Conservation (phyloP, 2,797 vertebrate genomes). For the Catostomus latipinnis region DNA sequence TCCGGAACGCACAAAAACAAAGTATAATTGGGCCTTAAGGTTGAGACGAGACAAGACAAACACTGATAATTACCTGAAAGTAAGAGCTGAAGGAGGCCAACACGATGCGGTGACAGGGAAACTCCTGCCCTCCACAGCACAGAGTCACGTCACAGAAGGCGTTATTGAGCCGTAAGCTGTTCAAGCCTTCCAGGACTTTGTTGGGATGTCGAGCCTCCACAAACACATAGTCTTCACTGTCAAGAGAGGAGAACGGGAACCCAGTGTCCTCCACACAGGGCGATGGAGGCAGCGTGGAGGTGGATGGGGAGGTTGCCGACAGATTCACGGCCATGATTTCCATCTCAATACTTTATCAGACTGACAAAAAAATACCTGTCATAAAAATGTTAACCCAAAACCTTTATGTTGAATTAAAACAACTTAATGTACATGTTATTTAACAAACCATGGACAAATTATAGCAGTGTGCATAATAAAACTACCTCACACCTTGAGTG, state of each 20-base stretch:
- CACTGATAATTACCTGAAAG: slow-evolving; percentile 75
- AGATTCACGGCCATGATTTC: slow-evolving; percentile 70
- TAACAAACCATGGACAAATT: too few relatives aligned
- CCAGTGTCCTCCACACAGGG: slow-evolving; percentile 59
- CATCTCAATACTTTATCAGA: slow-evolving; percentile 69
- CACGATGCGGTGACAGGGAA: slow-evolving; percentile 83
- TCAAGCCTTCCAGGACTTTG: slow-evolving; percentile 82
- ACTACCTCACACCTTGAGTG: too few relatives aligned
- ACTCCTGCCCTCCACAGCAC: slow-evolving; percentile 84
- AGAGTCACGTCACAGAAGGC: slow-evolving; percentile 85
- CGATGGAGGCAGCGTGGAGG: slow-evolving; percentile 53
- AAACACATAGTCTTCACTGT: slow-evolving; percentile 80
- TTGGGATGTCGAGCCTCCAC: slow-evolving; percentile 77
- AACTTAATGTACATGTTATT: too few relatives aligned
- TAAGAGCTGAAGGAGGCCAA: slow-evolving; percentile 85
- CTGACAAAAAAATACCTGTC: neutral
- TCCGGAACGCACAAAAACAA: too few relatives aligned
- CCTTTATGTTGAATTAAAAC: too few relatives aligned
- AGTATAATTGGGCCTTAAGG: too few relatives aligned
- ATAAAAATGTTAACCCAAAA: too few relatives aligned
- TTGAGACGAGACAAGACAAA: too few relatives aligned
- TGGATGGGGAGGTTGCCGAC: slow-evolving; percentile 57
- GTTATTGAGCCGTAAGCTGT: slow-evolving; percentile 81
- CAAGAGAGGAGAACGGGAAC: slow-evolving; percentile 52
- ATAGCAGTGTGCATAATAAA: too few relatives aligned